phyloP scores from a whole-genome alignment of 1,140 invertebrate species.

The Papilio machaon region DNA sequence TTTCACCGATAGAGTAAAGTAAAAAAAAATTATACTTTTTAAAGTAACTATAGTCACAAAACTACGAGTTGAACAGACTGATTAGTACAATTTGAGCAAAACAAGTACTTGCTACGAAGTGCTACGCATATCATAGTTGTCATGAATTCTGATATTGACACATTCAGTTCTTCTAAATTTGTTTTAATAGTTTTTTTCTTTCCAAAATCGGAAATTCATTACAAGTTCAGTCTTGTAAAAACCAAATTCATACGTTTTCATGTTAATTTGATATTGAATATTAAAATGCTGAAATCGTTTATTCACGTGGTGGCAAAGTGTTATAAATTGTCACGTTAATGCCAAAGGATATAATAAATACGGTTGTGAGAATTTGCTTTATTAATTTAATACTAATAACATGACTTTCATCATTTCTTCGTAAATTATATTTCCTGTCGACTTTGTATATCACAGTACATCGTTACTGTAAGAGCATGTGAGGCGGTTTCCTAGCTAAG shows the following conservation, averaged over 20 bases:
- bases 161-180: not conserved
- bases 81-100: not conserved
- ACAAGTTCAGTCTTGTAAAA: too few species aligned
- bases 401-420: conserved; percentile 30
- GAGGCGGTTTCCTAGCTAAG: conserved; percentile 15
- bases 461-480: not conserved
- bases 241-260: too few species aligned
- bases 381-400: conserved; percentile 31
- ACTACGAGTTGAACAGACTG: too few species aligned
- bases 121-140: not conserved
- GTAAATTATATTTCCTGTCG: conserved; percentile 22
- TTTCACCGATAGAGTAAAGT: too few species aligned
- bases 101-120: not conserved
- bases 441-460: not conserved
- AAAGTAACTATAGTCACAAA: too few species aligned
- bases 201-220: not conserved
- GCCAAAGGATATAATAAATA: not conserved
- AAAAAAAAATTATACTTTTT: too few species aligned
- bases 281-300: too few species aligned
- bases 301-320: not conserved
- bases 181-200: not conserved
- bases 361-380: conserved; percentile 25
- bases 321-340: not conserved
- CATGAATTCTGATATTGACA: not conserved
- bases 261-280: too few species aligned